A percentile compares a stretch with the other conserved stretches of the same genome.
Conservation (phyloP, 2,797 vertebrate species). For the Sylvilagus floridanus region DNA sequence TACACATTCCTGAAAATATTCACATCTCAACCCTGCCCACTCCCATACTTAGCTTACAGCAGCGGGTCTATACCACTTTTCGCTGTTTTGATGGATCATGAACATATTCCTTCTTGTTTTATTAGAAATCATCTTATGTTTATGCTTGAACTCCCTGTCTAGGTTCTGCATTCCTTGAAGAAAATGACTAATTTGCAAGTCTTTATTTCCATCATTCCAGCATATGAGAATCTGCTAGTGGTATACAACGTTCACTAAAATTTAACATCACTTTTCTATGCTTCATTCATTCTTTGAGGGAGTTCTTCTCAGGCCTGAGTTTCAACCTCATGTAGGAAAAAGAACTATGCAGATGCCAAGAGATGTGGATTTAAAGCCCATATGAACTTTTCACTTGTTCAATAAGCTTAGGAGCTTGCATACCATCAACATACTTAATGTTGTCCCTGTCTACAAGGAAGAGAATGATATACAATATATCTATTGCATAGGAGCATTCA, state of each 20-base stretch:
- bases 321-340: background rate
- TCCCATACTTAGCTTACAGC: background rate
- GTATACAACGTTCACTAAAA: background rate
- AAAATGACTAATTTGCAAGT: conserved; percentile 6
- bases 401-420: background rate
- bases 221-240: background rate
- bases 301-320: background rate
- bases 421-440: background rate
- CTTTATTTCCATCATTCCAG: background rate
- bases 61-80: background rate
- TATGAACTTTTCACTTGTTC: background rate
- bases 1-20: background rate
- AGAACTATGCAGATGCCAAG: background rate
- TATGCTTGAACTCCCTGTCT: background rate
- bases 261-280: background rate
- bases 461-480: background rate
- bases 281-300: background rate
- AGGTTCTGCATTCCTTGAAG: background rate
- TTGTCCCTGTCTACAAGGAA: background rate
- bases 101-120: background rate
- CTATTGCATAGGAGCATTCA: background rate
- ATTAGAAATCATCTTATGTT: background rate
- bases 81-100: background rate
- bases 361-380: background rate
- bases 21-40: background rate